Conservation (phyloP, 2,113 vertebrate species). For the Callithrix jacchus region DNA sequence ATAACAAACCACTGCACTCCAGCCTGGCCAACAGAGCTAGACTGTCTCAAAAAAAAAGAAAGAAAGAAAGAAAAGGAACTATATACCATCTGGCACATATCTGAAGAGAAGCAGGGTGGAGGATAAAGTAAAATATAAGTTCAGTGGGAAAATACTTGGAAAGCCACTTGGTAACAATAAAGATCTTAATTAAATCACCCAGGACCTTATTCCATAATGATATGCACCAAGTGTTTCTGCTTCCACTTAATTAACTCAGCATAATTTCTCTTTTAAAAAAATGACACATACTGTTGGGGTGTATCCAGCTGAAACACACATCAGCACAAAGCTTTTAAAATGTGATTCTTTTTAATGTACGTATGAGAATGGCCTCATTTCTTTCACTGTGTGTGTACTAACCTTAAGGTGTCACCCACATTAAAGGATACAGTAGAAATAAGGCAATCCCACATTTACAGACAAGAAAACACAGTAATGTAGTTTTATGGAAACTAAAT, state of each 20-base stretch:
- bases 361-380: constrained; percentile 14
- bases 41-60: no score
- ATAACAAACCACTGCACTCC: no score
- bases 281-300: background rate
- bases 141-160: constrained; percentile 55
- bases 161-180: constrained; percentile 47
- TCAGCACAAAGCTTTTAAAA: constrained; percentile 18
- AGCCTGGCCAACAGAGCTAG: no score
- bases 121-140: constrained; percentile 42
- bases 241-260: constrained; percentile 35
- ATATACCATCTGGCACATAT: constrained; percentile 8
- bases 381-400: background rate
- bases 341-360: background rate
- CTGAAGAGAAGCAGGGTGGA: constrained; percentile 26
- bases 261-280: constrained; percentile 28
- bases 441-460: background rate
- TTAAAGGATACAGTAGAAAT: background rate
- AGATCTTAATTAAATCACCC: constrained; percentile 62
- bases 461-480: background rate
- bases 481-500: constrained; percentile 24
- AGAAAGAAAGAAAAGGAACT: no score
- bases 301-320: background rate
- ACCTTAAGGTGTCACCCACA: background rate
- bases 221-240: constrained; percentile 46
- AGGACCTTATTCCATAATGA: constrained; percentile 2